phyloP scores from a whole-genome alignment of 1,140 invertebrate genomes.

The Agrypnia vestita region DNA sequence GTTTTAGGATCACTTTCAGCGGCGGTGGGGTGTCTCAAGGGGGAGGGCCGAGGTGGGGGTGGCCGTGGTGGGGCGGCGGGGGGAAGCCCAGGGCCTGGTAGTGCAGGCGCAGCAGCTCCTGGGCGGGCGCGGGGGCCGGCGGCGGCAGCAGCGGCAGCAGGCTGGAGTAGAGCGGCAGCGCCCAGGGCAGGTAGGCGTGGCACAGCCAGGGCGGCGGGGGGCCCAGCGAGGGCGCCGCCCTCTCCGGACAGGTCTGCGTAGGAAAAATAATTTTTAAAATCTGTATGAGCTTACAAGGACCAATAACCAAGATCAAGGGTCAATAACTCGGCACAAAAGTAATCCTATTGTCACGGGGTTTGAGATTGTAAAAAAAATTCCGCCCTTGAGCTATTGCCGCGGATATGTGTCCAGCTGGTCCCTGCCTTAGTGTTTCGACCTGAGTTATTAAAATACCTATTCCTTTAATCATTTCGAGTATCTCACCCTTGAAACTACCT shows the following conservation, averaged over 20 bases:
- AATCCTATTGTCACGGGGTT: no score
- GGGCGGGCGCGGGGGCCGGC: constrained; percentile 58
- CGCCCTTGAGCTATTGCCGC: no score
- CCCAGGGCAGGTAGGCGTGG: constrained; percentile 23
- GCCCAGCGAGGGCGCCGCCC: not conserved
- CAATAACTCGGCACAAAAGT: no score
- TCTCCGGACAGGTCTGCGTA: not conserved
- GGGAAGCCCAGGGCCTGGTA: constrained; percentile 27
- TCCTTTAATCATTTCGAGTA: no score
- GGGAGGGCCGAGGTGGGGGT: constrained; percentile 65
- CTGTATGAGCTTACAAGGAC: no score
- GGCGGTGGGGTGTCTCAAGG: constrained; percentile 61
- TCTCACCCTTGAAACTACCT: no score
- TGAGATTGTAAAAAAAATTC: no score
- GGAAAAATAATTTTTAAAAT: no score
- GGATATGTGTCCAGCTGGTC: no score
- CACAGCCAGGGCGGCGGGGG: constrained; percentile 18
- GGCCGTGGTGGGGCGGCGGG: constrained; percentile 62
- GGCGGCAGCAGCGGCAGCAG: constrained; percentile 64
- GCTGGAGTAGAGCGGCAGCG: constrained; percentile 62
- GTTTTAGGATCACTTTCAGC: constrained; percentile 63
- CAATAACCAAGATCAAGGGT: no score
- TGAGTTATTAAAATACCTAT: no score
- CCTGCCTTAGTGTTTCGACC: no score
- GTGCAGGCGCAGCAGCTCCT: constrained; percentile 64